Evolutionary conservation across 2,888 invertebrate genomes (phyloP).

Genomic region (Petrolisthes cinctipes): DNA sequence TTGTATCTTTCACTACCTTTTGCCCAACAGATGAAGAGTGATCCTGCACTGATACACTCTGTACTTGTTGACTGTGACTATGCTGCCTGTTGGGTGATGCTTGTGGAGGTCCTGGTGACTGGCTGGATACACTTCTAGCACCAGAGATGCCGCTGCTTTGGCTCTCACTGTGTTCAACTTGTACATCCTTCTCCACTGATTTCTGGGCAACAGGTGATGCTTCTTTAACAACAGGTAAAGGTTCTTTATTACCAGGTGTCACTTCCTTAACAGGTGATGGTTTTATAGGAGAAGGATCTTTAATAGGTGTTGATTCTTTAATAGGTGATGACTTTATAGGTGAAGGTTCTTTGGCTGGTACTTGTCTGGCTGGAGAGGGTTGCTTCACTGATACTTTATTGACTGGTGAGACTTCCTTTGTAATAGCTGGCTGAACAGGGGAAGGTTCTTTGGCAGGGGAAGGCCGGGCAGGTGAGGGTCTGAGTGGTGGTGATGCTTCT

Average conservation of each 20-base stretch:
- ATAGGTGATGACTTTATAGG: background rate
- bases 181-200: background rate
- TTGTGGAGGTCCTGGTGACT: background rate
- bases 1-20: constrained; percentile 28
- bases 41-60: background rate
- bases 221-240: constrained; percentile 21
- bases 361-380: constrained; percentile 8
- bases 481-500: constrained; percentile 7
- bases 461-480: constrained; percentile 2
- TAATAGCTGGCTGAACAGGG: constrained; percentile 8
- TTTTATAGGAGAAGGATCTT: background rate
- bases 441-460: constrained; percentile 4
- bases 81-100: background rate
- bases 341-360: constrained; percentile 9
- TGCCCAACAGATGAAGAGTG: constrained; percentile 15
- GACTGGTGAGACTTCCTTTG: constrained; percentile 17
- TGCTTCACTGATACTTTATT: background rate
- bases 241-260: constrained; percentile 14
- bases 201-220: background rate
- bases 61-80: background rate
- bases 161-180: background rate
- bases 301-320: constrained; percentile 20
- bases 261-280: constrained; percentile 21
- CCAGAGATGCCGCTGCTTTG: no score
- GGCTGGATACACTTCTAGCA: background rate